A percentile compares a stretch with the other conserved stretches of the same genome.
These are phyloP conservation scores for Otis tarda DNA, from an alignment of 2,113 vertebrate genomes.

Conservation along the genomic window DNA sequence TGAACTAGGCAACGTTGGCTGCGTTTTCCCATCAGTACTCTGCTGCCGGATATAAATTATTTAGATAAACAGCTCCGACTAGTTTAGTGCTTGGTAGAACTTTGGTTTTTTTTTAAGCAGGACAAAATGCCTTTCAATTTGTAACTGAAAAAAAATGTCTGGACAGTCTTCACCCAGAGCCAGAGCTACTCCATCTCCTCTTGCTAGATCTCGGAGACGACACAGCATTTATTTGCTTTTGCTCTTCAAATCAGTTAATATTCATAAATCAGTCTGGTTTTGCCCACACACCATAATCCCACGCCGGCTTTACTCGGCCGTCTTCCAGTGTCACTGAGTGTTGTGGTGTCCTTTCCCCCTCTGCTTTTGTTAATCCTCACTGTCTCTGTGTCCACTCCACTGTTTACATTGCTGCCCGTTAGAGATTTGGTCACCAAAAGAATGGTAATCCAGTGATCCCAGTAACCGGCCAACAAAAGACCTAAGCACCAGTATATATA, in stretches of 20 bases:
- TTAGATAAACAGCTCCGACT: not conserved
- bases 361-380: not conserved
- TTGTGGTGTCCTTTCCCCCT: not conserved
- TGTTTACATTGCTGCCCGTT: not conserved
- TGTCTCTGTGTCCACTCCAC: not conserved
- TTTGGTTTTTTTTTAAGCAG: not conserved
- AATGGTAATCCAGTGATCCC: not conserved
- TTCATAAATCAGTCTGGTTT: not conserved
- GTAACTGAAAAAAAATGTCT: not conserved
- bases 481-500: not conserved
- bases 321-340: not conserved
- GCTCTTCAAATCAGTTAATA: not conserved
- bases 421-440: not conserved
- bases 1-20: not conserved
- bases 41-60: not conserved
- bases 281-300: not conserved
- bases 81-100: not conserved
- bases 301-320: not conserved
- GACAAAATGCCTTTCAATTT: constrained; percentile 1
- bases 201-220: not conserved
- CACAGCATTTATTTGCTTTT: not conserved
- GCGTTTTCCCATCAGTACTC: not conserved
- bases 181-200: not conserved
- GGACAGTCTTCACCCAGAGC: not conserved
- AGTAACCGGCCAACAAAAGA: not conserved